These are phyloP conservation scores for Mareca strepera DNA, from an alignment of 2,797 vertebrate species.

Conservation along the genomic window DNA sequence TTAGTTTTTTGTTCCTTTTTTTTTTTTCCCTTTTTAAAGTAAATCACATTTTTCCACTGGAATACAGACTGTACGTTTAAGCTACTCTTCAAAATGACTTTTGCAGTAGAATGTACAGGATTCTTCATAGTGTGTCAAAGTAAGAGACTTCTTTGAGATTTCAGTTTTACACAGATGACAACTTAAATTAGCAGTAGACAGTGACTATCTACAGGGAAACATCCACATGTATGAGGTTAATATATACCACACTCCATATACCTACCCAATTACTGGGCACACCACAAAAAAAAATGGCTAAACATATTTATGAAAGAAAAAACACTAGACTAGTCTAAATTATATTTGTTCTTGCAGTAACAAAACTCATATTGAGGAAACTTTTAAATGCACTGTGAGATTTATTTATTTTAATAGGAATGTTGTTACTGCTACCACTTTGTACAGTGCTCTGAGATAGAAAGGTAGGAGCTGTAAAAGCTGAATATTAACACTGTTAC, in stretches of 20 bases:
- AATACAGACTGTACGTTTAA: not conserved
- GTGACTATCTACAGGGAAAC: rapidly evolving
- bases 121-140: not conserved
- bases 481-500: not conserved
- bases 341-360: not conserved
- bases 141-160: not conserved
- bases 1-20: not conserved
- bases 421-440: not conserved
- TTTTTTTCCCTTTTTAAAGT: not conserved
- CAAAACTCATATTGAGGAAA: not conserved
- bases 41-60: not conserved
- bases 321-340: not conserved
- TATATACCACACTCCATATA: not conserved
- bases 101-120: not conserved
- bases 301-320: not conserved
- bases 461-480: not conserved
- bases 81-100: not conserved
- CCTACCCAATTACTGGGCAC: not conserved
- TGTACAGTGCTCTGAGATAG: not conserved
- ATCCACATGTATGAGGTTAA: not conserved
- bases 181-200: not conserved
- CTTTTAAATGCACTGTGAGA: not conserved
- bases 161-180: not conserved
- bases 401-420: not conserved
- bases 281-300: not conserved